Percentiles rank a stretch among this genome's conserved stretches.
Evolutionary conservation across 2,113 vertebrate genomes (phyloP).

Genomic region (Burhinus oedicnemus): DNA sequence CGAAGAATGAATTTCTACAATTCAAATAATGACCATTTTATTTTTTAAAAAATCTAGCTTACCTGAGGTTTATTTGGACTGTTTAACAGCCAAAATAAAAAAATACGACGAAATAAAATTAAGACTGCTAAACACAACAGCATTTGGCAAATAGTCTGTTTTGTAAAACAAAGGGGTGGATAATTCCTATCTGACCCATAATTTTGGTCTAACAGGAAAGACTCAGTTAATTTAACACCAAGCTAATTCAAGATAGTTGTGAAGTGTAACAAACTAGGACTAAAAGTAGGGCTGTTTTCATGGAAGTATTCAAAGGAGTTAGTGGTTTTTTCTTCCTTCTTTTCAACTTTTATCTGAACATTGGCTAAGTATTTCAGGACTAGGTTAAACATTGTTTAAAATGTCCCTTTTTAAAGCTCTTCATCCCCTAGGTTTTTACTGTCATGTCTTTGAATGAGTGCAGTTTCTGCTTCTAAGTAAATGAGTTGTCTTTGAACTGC

Average conservation of each 20-base stretch:
- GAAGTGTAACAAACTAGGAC: not conserved
- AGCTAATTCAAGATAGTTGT: not conserved
- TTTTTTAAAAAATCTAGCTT: not conserved
- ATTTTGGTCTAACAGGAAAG: not conserved
- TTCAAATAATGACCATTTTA: not conserved
- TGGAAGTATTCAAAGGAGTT: not conserved
- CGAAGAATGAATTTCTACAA: not conserved
- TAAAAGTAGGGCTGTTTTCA: not conserved
- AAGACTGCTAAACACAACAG: not conserved
- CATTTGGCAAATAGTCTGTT: not conserved
- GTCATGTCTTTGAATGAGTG: not conserved
- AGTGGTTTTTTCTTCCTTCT: not conserved
- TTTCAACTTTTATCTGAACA: not conserved
- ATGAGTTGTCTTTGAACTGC: not conserved
- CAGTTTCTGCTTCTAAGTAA: constrained; percentile 12
- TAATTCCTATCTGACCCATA: not conserved
- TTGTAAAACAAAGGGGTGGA: not conserved
- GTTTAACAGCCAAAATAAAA: not conserved
- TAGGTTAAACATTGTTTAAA: not conserved
- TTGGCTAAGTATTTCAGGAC: not conserved
- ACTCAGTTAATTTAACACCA: not conserved
- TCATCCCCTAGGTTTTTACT: not conserved
- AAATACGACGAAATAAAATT: not conserved
- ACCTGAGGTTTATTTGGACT: not conserved
- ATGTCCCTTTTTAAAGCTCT: not conserved